A percentile compares a stretch with the other conserved stretches of the same genome.
Evolutionary conservation across 2,113 vertebrate genomes (phyloP).

Genomic region (Sprattus sprattus): DNA sequence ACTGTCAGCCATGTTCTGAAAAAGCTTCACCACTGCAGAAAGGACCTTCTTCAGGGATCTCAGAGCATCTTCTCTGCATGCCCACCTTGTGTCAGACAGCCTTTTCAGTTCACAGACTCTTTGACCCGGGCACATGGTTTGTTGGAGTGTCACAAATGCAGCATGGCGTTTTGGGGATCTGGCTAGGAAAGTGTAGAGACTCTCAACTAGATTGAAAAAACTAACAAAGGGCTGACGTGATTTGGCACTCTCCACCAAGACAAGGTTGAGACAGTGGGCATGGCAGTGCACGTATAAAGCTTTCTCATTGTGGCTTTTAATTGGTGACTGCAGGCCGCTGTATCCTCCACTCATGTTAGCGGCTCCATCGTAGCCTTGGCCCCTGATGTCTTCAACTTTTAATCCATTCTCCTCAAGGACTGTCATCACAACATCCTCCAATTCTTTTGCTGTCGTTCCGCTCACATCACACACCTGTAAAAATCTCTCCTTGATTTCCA

Average conservation of each 20-base stretch:
- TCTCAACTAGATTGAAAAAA: conserved; percentile 27
- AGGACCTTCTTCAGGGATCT: conserved; percentile 13
- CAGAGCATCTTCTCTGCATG: conserved; percentile 17
- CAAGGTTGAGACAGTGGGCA: conserved; percentile 16
- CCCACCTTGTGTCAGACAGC: conserved; percentile 18
- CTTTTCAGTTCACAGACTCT: too few relatives aligned
- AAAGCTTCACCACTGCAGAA: conserved; percentile 22
- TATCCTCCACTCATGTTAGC: conserved; percentile 13
- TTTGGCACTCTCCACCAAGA: conserved; percentile 18
- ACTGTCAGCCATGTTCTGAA: conserved; percentile 25
- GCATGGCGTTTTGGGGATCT: conserved; percentile 21
- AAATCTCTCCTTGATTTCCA: conserved; percentile 22
- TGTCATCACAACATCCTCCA: conserved; percentile 25
- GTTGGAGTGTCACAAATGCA: conserved; percentile 26
- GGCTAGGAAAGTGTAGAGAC: conserved; percentile 12
- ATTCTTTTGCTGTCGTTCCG: conserved; percentile 28
- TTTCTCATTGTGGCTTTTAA: conserved; percentile 26
- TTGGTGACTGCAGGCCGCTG: conserved; percentile 9
- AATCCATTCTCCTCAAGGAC: conserved; percentile 28
- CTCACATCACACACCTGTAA: conserved; percentile 22
- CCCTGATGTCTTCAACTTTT: conserved; percentile 15
- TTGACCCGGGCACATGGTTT: conserved; percentile 12
- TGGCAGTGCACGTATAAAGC: conserved; percentile 22
- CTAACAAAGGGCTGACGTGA: conserved; percentile 22
- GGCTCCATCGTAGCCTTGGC: not conserved